Percentiles rank a stretch among this genome's conserved stretches.
These are phyloP conservation scores for Drosophila ezoana DNA, from an alignment of 2,888 invertebrate species.

Conservation along the genomic window DNA sequence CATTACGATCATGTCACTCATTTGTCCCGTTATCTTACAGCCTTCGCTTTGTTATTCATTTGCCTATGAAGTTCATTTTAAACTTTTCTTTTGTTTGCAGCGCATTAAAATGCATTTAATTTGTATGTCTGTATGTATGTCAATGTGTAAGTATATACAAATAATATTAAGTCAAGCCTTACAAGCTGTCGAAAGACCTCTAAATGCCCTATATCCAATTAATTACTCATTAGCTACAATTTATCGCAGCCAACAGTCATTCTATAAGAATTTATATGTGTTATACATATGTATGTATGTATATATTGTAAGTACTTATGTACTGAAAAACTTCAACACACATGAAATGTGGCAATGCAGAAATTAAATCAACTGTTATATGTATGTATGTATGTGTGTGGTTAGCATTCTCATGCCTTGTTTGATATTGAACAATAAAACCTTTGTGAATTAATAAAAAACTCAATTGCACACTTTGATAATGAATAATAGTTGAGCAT, in stretches of 20 bases:
- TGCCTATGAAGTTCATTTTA: no score
- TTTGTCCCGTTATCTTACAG: no score
- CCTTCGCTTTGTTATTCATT: no score
- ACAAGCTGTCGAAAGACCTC: no score
- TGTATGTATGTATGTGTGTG: background rate
- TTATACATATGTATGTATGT: background rate
- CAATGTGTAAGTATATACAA: no score
- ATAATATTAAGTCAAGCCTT: no score
- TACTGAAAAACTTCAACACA: background rate
- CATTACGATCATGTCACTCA: no score
- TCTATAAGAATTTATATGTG: no score
- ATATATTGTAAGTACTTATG: background rate
- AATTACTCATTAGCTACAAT: background rate
- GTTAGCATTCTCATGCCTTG: background rate
- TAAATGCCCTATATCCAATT: background rate
- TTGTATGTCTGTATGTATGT: no score
- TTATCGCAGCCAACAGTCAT: no score
- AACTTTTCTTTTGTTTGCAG: no score
- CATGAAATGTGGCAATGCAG: slow-evolving; percentile 12
- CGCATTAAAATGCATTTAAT: no score
- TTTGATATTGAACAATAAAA: background rate
- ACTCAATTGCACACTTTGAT: background rate
- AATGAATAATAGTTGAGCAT: background rate
- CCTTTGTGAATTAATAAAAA: slow-evolving; percentile 6
- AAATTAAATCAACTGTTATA: slow-evolving; percentile 17